Evolutionary conservation across 2,113 vertebrate species (phyloP), one percentile per base, ranked within the genome.

Genomic region (Recurvirostra avosetta): DNA sequence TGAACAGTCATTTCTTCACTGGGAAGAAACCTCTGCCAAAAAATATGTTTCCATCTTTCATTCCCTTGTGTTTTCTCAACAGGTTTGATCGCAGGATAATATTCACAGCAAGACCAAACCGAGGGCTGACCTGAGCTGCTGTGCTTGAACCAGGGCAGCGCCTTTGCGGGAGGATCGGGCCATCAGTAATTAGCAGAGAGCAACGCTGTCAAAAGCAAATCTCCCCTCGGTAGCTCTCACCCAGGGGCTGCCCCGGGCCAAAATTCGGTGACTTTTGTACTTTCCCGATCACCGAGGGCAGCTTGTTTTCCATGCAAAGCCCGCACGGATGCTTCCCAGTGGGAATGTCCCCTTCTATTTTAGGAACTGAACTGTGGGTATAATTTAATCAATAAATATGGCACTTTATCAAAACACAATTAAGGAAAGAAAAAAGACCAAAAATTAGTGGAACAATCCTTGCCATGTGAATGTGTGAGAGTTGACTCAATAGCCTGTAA

Each of bases 401-500:
- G 67, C 59, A n/a, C 43, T 89, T 83, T 50, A 89, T 84, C 92
- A 86, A 70, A 80, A 79, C 19, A 18, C 1, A 6, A 59, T 40
- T 50, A 82, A 78, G 32, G 74, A 62, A 86, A 83, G 40, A 43
- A 87, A 83, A 86, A 68, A 68, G n/a, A 47, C 22, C 26, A 76
- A 87, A 92, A 93, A 63, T 78, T 22, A 34, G 47, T 71, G 74
- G 52, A 91, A 76, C 21, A 76, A 34, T 71, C 63, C 41, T n/a
- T 55, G 50, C 38, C 92, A 25, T 45, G 15, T 40, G 72, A 62
- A 76, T 23, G 63, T 23, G 40, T 30, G 15, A 36, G 43, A 36
- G 53, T 70, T 62, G 83, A 41, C 68, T 92, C 70, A 71, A 84
- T n/a, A 86, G 71, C 83, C 80, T 96, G 83, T 58, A 86, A 91